Evolutionary conservation across 1,140 invertebrate species (phyloP).

Genomic region (Scaptomyza pallida): DNA sequence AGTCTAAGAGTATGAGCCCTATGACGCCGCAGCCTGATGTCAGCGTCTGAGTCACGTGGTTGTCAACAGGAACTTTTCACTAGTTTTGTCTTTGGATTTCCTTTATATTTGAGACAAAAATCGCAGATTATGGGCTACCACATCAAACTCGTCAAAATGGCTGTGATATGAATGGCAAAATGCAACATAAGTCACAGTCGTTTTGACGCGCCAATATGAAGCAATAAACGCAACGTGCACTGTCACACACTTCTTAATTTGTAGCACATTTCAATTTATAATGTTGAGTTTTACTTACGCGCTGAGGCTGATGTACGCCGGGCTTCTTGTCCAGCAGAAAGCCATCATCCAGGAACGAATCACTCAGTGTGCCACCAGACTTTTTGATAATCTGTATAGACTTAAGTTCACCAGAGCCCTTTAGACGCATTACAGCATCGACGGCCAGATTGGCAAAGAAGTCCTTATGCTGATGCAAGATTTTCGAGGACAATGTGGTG

Average conservation of each 20-base stretch:
- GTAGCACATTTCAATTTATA: not conserved
- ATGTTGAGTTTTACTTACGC: slow-evolving; percentile 65
- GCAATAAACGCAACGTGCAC: slow-evolving; percentile 9
- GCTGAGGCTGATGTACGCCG: slow-evolving; percentile 94
- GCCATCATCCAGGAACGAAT: slow-evolving; percentile 99
- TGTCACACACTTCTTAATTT: too few relatives aligned
- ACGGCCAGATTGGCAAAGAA: slow-evolving; percentile 98
- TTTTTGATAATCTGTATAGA: slow-evolving; percentile 99
- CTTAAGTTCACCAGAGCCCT: slow-evolving; percentile 97
- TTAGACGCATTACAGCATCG: slow-evolving; percentile 96
- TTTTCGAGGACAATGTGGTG: slow-evolving; percentile 99
- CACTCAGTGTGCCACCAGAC: slow-evolving; percentile 94
- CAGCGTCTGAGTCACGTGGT: slow-evolving; percentile 8
- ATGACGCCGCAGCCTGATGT: not conserved
- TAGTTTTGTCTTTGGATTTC: not conserved
- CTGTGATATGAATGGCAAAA: slow-evolving; percentile 76
- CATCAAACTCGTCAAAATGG: slow-evolving; percentile 84
- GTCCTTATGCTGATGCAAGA: slow-evolving; percentile 98
- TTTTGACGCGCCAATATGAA: slow-evolving; percentile 69
- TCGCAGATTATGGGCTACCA: slow-evolving; percentile 31
- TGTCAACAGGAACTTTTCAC: too few relatives aligned
- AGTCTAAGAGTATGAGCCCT: not conserved
- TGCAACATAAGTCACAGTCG: slow-evolving; percentile 80
- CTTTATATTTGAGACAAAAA: not conserved
- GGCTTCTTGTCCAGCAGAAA: slow-evolving; percentile 99